phyloP scores from a whole-genome alignment of 2,888 invertebrate genomes.

The Himalopsyche tibetana region DNA sequence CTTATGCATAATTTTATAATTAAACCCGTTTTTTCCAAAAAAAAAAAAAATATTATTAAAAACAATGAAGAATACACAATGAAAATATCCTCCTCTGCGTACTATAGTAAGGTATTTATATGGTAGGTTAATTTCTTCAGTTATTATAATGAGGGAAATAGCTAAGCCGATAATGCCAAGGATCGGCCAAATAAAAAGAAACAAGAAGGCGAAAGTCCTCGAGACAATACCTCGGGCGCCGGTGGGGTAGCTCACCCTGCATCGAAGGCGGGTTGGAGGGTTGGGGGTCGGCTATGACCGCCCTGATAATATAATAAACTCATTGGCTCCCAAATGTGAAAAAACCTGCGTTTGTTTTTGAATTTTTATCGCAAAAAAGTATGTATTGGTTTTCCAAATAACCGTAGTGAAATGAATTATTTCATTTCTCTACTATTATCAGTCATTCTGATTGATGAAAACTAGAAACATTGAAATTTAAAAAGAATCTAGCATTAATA shows the following conservation, averaged over 20 bases:
- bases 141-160: slow-evolving; percentile 61
- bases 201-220: slow-evolving; percentile 59
- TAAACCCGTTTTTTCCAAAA: no score
- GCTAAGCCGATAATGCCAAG: slow-evolving; percentile 64
- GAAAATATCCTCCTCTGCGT: background rate
- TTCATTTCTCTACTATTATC: no score
- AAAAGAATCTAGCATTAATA: no score
- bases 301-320: slow-evolving; percentile 1
- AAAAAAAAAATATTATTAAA: background rate
- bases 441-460: no score
- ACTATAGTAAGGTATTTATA: slow-evolving; percentile 47
- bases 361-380: background rate
- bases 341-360: background rate
- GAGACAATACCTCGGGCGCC: slow-evolving; percentile 60
- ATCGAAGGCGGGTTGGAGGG: background rate
- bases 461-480: no score
- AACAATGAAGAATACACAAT: background rate
- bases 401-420: no score
- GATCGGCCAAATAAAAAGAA: slow-evolving; percentile 65
- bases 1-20: no score
- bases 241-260: background rate
- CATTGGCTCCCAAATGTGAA: slow-evolving; percentile 22
- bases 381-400: background rate
- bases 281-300: background rate
- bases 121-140: slow-evolving; percentile 62